phyloP scores from a whole-genome alignment of 2,113 vertebrate species.

The Paedocypris sp. region DNA sequence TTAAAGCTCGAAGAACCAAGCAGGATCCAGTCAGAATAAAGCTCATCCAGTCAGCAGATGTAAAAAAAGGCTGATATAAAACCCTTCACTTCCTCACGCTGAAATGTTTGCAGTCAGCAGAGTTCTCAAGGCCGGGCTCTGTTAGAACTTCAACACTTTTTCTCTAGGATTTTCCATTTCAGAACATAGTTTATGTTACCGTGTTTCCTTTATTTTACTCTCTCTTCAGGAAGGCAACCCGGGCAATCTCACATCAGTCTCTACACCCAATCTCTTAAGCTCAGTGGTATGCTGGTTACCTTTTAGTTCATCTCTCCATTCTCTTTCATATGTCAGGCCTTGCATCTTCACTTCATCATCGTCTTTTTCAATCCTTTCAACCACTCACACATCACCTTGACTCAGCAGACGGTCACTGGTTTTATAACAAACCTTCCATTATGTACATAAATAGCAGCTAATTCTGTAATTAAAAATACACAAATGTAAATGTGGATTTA shows the following conservation, averaged over 20 bases:
- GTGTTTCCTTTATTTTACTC: conserved; percentile 54
- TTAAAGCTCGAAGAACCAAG: background rate
- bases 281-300: conserved; percentile 63
- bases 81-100: background rate
- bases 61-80: too few relatives aligned
- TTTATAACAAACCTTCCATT: too few relatives aligned
- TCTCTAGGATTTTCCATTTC: background rate
- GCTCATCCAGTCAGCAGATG: background rate
- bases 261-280: conserved; percentile 73
- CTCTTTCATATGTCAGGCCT: conserved; percentile 28
- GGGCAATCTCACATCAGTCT: conserved; percentile 70
- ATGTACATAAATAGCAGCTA: too few relatives aligned
- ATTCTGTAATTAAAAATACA: too few relatives aligned
- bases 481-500: too few relatives aligned
- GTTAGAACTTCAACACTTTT: too few relatives aligned
- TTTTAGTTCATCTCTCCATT: conserved; percentile 2
- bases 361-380: conserved; percentile 11
- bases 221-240: conserved; percentile 69
- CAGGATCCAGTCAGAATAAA: background rate
- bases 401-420: background rate
- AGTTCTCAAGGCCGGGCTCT: background rate
- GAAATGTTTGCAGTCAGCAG: background rate
- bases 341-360: background rate
- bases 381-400: background rate
- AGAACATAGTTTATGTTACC: background rate